phyloP scores from a whole-genome alignment of 2,888 invertebrate genomes.

The Xestoiulus laeticollis region DNA sequence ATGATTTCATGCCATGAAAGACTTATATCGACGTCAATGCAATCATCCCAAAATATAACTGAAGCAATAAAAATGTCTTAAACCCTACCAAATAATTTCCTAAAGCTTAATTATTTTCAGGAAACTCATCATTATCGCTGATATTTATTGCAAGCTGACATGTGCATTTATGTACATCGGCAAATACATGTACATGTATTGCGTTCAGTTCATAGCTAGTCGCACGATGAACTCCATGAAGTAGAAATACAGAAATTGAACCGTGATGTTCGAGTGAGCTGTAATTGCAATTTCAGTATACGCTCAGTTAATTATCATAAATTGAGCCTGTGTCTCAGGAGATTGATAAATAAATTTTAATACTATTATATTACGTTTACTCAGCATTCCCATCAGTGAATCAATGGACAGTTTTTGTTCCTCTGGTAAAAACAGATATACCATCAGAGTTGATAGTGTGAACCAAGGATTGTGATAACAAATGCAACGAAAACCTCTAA shows the following conservation, averaged over 20 bases:
- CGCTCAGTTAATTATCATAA: slow-evolving; percentile 6
- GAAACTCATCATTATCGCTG: background rate
- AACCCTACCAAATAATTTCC: background rate
- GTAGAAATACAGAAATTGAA: background rate
- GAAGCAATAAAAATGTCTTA: background rate
- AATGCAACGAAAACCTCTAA: too few relatives aligned
- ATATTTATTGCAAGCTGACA: slow-evolving; percentile 25
- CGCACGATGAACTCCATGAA: background rate
- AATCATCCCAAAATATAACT: background rate
- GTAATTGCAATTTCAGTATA: slow-evolving; percentile 23
- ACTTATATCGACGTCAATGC: background rate
- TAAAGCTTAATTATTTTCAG: background rate
- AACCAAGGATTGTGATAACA: background rate
- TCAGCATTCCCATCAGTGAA: background rate
- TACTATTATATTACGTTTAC: slow-evolving; percentile 1
- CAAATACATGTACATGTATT: too few relatives aligned
- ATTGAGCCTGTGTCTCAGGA: background rate
- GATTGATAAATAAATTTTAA: slow-evolving; percentile 21
- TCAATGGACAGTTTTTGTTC: background rate
- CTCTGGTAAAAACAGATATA: background rate
- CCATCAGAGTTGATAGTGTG: background rate
- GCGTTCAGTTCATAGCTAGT: background rate
- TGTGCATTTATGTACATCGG: background rate
- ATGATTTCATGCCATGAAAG: too few relatives aligned
- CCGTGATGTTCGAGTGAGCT: background rate